Conservation (phyloP, 2,113 vertebrate species). For the Kobus ellipsiprymnus region DNA sequence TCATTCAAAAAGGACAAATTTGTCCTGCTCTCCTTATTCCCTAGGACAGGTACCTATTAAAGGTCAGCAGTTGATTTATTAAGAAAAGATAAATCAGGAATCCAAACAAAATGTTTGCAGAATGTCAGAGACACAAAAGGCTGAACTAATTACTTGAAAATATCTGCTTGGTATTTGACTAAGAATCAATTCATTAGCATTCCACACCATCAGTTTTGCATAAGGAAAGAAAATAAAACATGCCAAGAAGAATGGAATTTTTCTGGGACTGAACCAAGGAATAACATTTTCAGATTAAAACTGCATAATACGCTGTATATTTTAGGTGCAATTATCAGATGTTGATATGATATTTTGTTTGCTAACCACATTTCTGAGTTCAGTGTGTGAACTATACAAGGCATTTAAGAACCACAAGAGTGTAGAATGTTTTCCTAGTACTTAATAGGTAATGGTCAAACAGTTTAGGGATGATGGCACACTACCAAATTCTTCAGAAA, state of each 20-base stretch:
- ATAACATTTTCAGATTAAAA: slow-evolving; percentile 40
- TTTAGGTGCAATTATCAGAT: slow-evolving; percentile 55
- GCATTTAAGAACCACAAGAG: slow-evolving; percentile 24
- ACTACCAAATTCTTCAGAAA: background rate
- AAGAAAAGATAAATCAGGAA: slow-evolving; percentile 28
- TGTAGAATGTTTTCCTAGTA: background rate
- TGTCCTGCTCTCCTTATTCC: background rate
- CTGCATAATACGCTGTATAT: slow-evolving; percentile 11
- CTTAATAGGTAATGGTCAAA: background rate
- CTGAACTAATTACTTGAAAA: slow-evolving; percentile 58
- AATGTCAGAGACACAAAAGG: slow-evolving; percentile 8
- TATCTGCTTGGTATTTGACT: slow-evolving; percentile 17
- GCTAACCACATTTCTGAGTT: slow-evolving; percentile 48
- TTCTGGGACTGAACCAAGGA: slow-evolving; percentile 27
- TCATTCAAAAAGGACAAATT: background rate
- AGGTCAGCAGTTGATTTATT: slow-evolving; percentile 2
- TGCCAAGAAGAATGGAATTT: slow-evolving; percentile 26
- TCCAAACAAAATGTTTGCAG: slow-evolving; percentile 37
- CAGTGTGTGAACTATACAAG: slow-evolving; percentile 24
- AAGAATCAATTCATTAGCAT: slow-evolving; percentile 38
- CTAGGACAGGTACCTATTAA: background rate
- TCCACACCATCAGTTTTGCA: slow-evolving; percentile 28
- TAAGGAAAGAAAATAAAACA: slow-evolving; percentile 44
- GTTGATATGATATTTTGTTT: slow-evolving; percentile 45
- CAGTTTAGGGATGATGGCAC: background rate